These are phyloP conservation scores for Mamestra configurata DNA, from an alignment of 1,140 invertebrate species.

Conservation along the genomic window DNA sequence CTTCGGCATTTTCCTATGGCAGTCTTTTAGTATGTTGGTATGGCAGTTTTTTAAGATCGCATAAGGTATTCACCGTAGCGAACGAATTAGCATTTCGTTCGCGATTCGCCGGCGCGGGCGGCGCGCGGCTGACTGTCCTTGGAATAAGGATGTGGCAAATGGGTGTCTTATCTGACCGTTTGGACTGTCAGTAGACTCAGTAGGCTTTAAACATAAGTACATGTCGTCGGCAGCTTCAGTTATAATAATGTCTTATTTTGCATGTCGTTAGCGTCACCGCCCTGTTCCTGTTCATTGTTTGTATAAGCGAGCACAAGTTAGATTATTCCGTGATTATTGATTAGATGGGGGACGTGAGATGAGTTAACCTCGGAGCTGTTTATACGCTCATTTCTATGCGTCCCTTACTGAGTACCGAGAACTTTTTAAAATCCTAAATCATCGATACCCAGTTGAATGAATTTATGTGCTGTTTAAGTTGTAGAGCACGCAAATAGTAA, in stretches of 20 bases:
- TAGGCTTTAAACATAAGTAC: slow-evolving; percentile 48
- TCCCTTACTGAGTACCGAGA: slow-evolving; percentile 1
- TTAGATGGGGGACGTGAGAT: slow-evolving; percentile 48
- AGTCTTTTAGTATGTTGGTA: slow-evolving; percentile 57
- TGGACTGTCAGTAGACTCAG: slow-evolving; percentile 55
- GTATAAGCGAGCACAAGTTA: slow-evolving; percentile 21
- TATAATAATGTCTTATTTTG: slow-evolving; percentile 45
- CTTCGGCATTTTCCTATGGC: slow-evolving; percentile 65
- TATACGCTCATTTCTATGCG: slow-evolving; percentile 40
- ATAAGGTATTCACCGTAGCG: slow-evolving; percentile 80
- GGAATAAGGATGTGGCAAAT: slow-evolving; percentile 82
- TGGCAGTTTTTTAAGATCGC: slow-evolving; percentile 66
- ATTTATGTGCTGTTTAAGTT: neutral
- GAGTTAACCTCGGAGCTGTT: slow-evolving; percentile 17
- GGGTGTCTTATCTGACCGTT: slow-evolving; percentile 70
- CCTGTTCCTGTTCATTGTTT: slow-evolving; percentile 50
- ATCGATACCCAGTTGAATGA: slow-evolving; percentile 15
- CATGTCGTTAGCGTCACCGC: slow-evolving; percentile 28
- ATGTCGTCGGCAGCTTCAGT: slow-evolving; percentile 15
- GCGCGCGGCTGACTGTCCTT: slow-evolving; percentile 70
- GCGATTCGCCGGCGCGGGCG: slow-evolving; percentile 64
- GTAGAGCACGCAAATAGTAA: slow-evolving; percentile 22
- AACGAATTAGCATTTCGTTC: slow-evolving; percentile 81
- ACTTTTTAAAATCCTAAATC: slow-evolving; percentile 35
- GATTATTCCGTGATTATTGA: slow-evolving; percentile 49